phyloP scores from a whole-genome alignment of 2,888 invertebrate species.

The Dynastes tityus region DNA sequence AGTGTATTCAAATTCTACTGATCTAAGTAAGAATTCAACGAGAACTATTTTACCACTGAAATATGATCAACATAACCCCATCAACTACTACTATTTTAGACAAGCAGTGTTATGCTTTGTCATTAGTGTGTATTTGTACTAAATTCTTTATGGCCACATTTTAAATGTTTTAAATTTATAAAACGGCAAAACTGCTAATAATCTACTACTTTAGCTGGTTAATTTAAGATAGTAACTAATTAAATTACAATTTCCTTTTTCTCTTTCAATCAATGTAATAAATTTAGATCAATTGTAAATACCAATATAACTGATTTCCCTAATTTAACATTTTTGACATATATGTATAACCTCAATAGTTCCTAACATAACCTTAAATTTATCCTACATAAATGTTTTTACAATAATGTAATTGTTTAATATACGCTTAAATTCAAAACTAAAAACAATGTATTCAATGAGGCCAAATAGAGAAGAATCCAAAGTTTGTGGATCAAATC shows the following conservation, averaged over 20 bases:
- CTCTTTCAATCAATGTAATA: not conserved
- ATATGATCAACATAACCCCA: conserved; percentile 19
- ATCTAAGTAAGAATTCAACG: not conserved
- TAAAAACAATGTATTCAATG: conserved; percentile 32
- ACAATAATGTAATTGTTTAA: conserved; percentile 26
- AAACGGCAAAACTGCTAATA: no score
- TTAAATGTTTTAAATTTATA: not conserved
- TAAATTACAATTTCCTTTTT: not conserved
- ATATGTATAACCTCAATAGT: not conserved
- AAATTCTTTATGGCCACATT: not conserved
- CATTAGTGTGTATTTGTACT: conserved; percentile 41
- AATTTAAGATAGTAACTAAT: not conserved
- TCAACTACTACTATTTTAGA: not conserved
- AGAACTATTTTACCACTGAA: conserved; percentile 11
- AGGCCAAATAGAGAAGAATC: conserved; percentile 34
- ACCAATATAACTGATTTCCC: not conserved
- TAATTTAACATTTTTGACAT: not conserved
- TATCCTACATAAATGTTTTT: not conserved
- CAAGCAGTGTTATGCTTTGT: conserved; percentile 46
- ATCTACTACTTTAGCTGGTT: not conserved
- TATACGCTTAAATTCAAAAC: not conserved
- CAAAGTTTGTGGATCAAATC: conserved; percentile 23
- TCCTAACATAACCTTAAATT: conserved; percentile 19
- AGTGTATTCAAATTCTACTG: not conserved
- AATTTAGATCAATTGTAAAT: not conserved